phyloP scores from a whole-genome alignment of 2,888 invertebrate species.

The Piscicola geometra region DNA sequence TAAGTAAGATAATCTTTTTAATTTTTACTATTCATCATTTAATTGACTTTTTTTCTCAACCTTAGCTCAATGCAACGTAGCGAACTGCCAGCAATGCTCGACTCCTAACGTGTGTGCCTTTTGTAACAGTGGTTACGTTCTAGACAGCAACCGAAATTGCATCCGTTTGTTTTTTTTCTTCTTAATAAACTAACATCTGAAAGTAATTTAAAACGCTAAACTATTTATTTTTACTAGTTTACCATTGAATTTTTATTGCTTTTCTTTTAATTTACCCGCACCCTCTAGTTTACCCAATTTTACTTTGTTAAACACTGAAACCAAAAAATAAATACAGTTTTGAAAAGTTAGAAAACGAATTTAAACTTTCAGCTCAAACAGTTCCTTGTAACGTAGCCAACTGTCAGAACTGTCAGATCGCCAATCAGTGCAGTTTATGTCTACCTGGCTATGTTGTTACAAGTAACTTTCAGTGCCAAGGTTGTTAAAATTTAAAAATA shows the following conservation, averaged over 20 bases:
- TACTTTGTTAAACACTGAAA: too few species aligned
- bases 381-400: constrained; percentile 14
- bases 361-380: too few species aligned
- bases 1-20: background rate
- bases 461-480: background rate
- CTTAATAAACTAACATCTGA: too few species aligned
- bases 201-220: too few species aligned
- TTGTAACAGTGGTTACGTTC: constrained; percentile 23
- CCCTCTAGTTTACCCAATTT: background rate
- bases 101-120: background rate
- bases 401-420: background rate
- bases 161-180: too few species aligned
- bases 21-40: background rate
- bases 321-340: too few species aligned
- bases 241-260: too few species aligned
- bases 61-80: background rate
- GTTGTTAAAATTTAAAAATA: too few species aligned
- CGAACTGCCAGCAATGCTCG: constrained; percentile 21
- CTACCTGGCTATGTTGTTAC: background rate
- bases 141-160: background rate
- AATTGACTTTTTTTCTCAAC: background rate
- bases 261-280: too few species aligned
- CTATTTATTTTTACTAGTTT: too few species aligned
- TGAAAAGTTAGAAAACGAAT: too few species aligned
- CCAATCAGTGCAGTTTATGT: constrained; percentile 5